A percentile compares a stretch with the other conserved stretches of the same genome.
phyloP scores from a whole-genome alignment of 2,113 vertebrate genomes.

The Emydocephalus ijimae region DNA sequence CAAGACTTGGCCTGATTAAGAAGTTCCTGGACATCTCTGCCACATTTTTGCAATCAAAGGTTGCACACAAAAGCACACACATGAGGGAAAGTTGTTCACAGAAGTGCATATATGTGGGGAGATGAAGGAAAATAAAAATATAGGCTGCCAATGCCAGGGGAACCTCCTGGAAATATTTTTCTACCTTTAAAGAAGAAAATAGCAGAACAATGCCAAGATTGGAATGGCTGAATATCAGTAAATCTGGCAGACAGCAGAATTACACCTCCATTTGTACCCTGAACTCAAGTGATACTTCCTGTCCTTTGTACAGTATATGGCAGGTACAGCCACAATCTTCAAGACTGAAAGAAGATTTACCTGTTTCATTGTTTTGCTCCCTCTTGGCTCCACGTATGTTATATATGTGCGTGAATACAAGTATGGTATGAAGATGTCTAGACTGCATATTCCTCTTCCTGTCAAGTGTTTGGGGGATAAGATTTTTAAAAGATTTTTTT shows the following conservation, averaged over 20 bases:
- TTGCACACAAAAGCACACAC: neutral
- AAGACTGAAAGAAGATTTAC: neutral
- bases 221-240: neutral
- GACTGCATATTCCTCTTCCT: neutral
- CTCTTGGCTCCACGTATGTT: neutral
- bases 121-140: neutral
- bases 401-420: neutral
- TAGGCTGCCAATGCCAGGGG: neutral
- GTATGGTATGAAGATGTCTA: neutral
- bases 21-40: neutral
- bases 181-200: neutral
- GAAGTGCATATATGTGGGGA: neutral
- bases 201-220: neutral
- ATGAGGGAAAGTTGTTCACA: neutral
- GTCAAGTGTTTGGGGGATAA: neutral
- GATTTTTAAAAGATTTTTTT: neutral
- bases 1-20: neutral
- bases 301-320: neutral
- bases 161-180: neutral
- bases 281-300: neutral
- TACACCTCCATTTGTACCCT: neutral
- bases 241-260: neutral
- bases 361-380: neutral
- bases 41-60: neutral
- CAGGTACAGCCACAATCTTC: neutral